Evolutionary conservation across 2,113 vertebrate genomes (phyloP).

Genomic region (Meles meles): DNA sequence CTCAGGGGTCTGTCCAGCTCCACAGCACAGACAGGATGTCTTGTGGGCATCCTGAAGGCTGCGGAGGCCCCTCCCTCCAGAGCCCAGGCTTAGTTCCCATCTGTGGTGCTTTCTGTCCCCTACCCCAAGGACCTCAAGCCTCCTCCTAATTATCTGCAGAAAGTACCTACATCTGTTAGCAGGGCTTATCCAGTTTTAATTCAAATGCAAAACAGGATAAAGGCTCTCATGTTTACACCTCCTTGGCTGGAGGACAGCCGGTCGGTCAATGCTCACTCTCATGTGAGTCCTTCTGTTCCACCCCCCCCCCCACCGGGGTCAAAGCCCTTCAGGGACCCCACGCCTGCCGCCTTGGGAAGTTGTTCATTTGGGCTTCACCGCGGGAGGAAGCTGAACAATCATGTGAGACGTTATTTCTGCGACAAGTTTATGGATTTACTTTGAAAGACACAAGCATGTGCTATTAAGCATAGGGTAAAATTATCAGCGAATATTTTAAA

Average conservation of each 20-base stretch:
- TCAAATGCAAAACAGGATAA: conserved; percentile 24
- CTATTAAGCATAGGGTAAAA: conserved; percentile 60
- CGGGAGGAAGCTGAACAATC: neutral
- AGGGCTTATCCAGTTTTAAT: neutral
- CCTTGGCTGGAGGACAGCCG: neutral
- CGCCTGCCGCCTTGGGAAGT: neutral
- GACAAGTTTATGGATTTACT: conserved; percentile 43
- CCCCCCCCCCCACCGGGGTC: too few relatives aligned
- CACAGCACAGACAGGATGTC: neutral
- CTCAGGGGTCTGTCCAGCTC: neutral
- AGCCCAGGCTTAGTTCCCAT: neutral
- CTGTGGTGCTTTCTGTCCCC: too few relatives aligned
- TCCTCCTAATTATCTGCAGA: neutral
- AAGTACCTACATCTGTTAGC: neutral
- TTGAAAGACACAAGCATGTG: conserved; percentile 62
- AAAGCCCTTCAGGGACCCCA: neutral
- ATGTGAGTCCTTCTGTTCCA: neutral
- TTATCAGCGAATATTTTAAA: conserved; percentile 72
- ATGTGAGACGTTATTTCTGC: neutral
- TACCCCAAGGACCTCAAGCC: neutral
- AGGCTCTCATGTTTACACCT: neutral
- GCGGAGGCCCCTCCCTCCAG: neutral
- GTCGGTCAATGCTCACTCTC: neutral
- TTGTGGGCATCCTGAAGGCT: neutral
- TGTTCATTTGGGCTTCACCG: conserved; percentile 21